Evolutionary conservation across 2,797 vertebrate species (phyloP), one percentile per base, ranked within the genome.

Genomic region (Tolypeutes matacus): DNA sequence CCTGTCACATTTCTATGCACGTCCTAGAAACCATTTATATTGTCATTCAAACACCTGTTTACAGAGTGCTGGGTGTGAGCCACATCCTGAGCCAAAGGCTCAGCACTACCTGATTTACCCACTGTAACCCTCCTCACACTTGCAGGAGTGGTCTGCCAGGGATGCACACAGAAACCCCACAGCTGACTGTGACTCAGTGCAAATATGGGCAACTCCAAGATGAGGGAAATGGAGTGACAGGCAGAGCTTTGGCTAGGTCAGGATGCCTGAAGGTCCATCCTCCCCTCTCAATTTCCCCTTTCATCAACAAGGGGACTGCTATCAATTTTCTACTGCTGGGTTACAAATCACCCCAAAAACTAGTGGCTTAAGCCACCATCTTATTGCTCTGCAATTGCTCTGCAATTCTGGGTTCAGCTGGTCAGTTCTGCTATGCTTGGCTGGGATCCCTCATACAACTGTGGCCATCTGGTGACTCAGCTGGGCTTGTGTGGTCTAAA

Each of bases 51-150:
- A 12, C 39, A 2, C 25, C 56, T 23, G 53, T 49, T n/a, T 36
- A 25, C 14, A 2, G 8, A 62, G 53, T 21, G 31, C 25, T 51
- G 18, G 6, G 65, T 5, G 27, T 70, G 64, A 90, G 12, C 58
- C 69, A 15, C 12, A 12, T 8, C 21, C 4, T 15, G 2, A 21
- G 29, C 60, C 49, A 21, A 39, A 76, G 84, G n/a, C 78, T 70
- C 8, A 29, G 21, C 0, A 8, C 76, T 56, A 20, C 0, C 5
- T 65, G 15, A 27, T 8, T 46, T 39, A 10, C 29, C 58, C 12
- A 4, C n/a, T 18, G 7, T 53, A 13, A 25, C 39, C 25, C 34
- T 0, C 3, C 69, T 64, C n/a, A 81, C 13, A 1, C 0, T 42
- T n/a, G 42, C 53, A n/a, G 0, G 7, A 31, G 39, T 10, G 9